These are phyloP conservation scores for Scaptomyza cyrtandrae DNA, from an alignment of 2,888 invertebrate genomes.

Conservation along the genomic window DNA sequence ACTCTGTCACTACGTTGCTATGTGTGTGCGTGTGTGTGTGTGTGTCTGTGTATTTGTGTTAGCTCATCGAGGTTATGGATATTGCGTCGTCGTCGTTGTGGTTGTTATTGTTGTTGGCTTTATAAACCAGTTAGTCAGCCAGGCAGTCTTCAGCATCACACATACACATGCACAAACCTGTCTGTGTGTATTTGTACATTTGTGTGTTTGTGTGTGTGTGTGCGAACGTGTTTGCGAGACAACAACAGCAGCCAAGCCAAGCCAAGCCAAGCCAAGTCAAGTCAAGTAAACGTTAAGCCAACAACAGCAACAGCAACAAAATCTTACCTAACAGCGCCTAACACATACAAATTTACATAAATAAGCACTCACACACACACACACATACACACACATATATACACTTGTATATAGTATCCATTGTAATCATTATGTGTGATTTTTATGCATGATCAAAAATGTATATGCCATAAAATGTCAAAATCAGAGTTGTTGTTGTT, in stretches of 20 bases:
- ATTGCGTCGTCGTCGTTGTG: slow-evolving; percentile 67
- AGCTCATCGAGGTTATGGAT: slow-evolving; percentile 78
- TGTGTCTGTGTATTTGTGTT: slow-evolving; percentile 62
- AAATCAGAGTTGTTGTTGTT: slow-evolving; percentile 33
- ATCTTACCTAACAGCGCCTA: slow-evolving; percentile 54
- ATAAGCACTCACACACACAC: slow-evolving; percentile 14
- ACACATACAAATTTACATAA: slow-evolving; percentile 39
- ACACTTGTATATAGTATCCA: neutral
- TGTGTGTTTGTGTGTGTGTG: slow-evolving; percentile 38
- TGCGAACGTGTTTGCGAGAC: slow-evolving; percentile 72
- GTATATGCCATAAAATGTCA: slow-evolving; percentile 41
- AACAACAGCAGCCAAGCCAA: slow-evolving; percentile 49
- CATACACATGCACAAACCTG: slow-evolving; percentile 27
- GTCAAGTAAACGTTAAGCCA: slow-evolving; percentile 33
- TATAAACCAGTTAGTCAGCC: slow-evolving; percentile 73
- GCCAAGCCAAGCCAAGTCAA: slow-evolving; percentile 27
- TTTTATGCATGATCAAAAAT: slow-evolving; percentile 26
- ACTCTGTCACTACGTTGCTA: too few relatives aligned
- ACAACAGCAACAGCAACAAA: slow-evolving; percentile 33
- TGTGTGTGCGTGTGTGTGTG: slow-evolving; percentile 19
- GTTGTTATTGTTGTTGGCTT: slow-evolving; percentile 45
- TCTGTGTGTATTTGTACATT: slow-evolving; percentile 8
- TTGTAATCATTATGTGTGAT: slow-evolving; percentile 37
- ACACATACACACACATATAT: neutral
- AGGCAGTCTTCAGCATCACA: slow-evolving; percentile 75